Evolutionary conservation across 2,888 invertebrate genomes (phyloP).

Genomic region (Prosopocoilus inquinatus): DNA sequence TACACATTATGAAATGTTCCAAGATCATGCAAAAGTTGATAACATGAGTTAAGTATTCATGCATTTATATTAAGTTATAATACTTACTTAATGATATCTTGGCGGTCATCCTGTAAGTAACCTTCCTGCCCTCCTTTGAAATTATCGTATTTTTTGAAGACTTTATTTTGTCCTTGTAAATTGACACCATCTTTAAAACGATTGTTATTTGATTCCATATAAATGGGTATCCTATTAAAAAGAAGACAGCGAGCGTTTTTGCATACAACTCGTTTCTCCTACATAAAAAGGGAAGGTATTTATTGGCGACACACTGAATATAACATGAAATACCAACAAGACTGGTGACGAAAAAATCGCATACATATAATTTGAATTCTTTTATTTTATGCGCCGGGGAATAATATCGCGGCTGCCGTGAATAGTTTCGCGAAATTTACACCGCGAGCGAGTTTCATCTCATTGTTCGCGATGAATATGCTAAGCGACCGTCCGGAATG

Average conservation of each 20-base stretch:
- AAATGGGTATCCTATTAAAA: conserved; percentile 26
- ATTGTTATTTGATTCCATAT: background rate
- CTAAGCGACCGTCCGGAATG: conserved; percentile 40
- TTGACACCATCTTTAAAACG: too few relatives aligned
- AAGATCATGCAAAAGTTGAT: too few relatives aligned
- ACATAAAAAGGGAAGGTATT: conserved; percentile 38
- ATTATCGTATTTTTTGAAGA: too few relatives aligned
- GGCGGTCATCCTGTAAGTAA: too few relatives aligned
- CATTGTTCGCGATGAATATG: conserved; percentile 51
- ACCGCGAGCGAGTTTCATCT: conserved; percentile 45
- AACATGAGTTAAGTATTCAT: too few relatives aligned
- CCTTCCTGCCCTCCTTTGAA: too few relatives aligned
- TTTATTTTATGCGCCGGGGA: conserved; percentile 49
- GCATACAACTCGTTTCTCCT: conserved; percentile 23
- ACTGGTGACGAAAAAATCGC: conserved; percentile 49
- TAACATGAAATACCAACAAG: conserved; percentile 51
- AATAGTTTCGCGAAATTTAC: conserved; percentile 53
- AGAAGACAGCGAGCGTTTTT: conserved; percentile 16
- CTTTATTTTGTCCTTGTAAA: conserved; percentile 15
- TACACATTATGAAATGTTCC: too few relatives aligned
- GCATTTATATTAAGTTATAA: too few relatives aligned
- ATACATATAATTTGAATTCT: conserved; percentile 52
- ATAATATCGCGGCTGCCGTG: conserved; percentile 49
- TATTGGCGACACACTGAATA: conserved; percentile 51
- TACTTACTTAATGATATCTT: too few relatives aligned